Conservation (phyloP, 2,797 vertebrate genomes). For the Myripristis murdjan region DNA sequence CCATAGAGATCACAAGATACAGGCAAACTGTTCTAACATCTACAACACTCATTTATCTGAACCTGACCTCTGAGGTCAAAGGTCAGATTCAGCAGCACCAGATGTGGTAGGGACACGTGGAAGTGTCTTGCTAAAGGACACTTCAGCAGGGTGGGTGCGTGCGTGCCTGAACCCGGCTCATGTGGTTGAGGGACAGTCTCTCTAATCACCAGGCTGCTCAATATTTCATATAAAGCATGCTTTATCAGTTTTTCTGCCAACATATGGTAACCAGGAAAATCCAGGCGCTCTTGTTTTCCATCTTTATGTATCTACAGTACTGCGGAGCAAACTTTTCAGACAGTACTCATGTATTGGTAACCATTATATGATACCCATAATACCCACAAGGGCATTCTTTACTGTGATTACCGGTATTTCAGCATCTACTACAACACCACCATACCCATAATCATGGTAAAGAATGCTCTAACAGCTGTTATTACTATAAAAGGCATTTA, state of each 20-base stretch:
- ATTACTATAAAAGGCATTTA: slow-evolving; percentile 35
- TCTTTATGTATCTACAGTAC: not conserved
- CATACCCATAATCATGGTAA: slow-evolving; percentile 26
- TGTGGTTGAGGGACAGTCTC: not conserved
- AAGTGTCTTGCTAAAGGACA: too few relatives aligned
- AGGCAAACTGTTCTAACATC: too few relatives aligned
- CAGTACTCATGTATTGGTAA: slow-evolving; percentile 11
- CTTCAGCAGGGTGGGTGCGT: too few relatives aligned
- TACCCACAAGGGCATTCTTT: slow-evolving; percentile 48
- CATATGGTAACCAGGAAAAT: slow-evolving; percentile 13
- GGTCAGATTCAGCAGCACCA: too few relatives aligned
- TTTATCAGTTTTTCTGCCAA: slow-evolving; percentile 5
- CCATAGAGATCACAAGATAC: too few relatives aligned
- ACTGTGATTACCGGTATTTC: slow-evolving; percentile 36
- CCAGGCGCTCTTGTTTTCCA: slow-evolving; percentile 25
- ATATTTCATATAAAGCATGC: slow-evolving; percentile 3
- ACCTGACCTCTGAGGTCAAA: too few relatives aligned
- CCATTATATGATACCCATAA: slow-evolving; percentile 19
- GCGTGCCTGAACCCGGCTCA: not conserved
- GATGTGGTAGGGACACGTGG: too few relatives aligned
- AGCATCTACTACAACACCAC: slow-evolving; percentile 40
- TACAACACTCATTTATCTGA: too few relatives aligned
- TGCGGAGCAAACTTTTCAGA: slow-evolving; percentile 21
- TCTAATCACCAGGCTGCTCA: not conserved
- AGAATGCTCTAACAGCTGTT: slow-evolving; percentile 29